phyloP scores from a whole-genome alignment of 2,888 invertebrate genomes.

The Byasa hedistus region DNA sequence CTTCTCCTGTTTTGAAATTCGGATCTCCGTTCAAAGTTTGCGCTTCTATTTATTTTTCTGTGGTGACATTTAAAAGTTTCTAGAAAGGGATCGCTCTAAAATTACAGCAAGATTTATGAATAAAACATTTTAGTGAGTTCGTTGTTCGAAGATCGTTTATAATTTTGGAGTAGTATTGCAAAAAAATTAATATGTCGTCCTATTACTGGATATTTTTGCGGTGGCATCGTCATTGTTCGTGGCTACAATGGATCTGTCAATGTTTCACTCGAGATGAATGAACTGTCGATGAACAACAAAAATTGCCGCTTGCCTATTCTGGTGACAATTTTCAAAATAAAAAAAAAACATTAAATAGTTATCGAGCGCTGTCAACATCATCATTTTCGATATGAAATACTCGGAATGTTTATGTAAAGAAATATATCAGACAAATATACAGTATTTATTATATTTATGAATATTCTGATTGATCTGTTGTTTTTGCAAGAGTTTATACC shows the following conservation, averaged over 20 bases:
- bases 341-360: slow-evolving; percentile 23
- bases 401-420: background rate
- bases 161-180: background rate
- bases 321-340: slow-evolving; percentile 33
- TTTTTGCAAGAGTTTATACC: no score
- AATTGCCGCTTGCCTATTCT: slow-evolving; percentile 40
- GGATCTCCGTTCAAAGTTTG: background rate
- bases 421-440: no score
- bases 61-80: background rate
- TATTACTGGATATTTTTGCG: slow-evolving; percentile 55
- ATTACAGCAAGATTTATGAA: background rate
- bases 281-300: slow-evolving; percentile 60
- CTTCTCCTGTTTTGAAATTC: slow-evolving; percentile 10
- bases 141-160: background rate
- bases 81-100: background rate
- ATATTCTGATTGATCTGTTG: no score
- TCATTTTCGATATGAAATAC: background rate
- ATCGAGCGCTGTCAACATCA: slow-evolving; percentile 7
- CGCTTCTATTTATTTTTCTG: background rate
- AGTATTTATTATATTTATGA: no score
- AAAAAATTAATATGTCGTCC: slow-evolving; percentile 37
- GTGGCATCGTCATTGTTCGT: slow-evolving; percentile 59
- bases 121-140: background rate
- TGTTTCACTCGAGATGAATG: slow-evolving; percentile 69
- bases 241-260: slow-evolving; percentile 72